Evolutionary conservation across 2,888 invertebrate species (phyloP), one percentile per base, ranked within the genome.

Genomic region (Drosophila quinaria): DNA sequence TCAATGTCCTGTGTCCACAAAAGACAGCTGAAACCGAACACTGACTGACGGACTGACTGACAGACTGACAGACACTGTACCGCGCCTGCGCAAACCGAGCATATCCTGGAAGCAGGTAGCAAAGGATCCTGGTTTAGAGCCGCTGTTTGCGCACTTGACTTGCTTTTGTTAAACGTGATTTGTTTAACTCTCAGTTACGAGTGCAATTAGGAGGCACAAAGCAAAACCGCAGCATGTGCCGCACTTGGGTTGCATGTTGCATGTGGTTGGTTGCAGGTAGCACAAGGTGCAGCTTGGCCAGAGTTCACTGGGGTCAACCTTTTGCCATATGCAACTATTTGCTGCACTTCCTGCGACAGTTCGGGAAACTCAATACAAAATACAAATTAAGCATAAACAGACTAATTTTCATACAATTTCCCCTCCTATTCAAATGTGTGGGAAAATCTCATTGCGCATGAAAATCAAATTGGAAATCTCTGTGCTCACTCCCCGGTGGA

Each of bases 361-460:
- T 55, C 17, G 13, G 39, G 78, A 75, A 82, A 77, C 70, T 25
- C 65, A 64, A 78, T 70, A 70, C 74, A 42, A 66, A 60, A 73
- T 64, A 83, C 82, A 88, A 90, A 91, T 91, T 91, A 91, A 81
- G 88, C 89, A 89, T 90, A 87, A 85, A 87, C 75, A 68, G 77
- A 90, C 80, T 90, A 91, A 90, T 87, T 90, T 81, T 59, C 67
- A 22, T 60, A 51, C 55, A 50, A 37, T 59, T 13, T 29, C 44
- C 58, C 51, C 49, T 47, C 50, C 66, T 49, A 51, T 37, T 0
- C 10, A 8, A 35, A 25, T 31, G 52, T 81, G 82, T 75, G 87
- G 81, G 81, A 80, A 80, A 72, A 76, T 73, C 65, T 64, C 46
- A 61, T 49, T 42, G 52, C 11, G 31, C 41, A 15, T 37, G 52